Evolutionary conservation across 2,888 invertebrate species (phyloP), one percentile per base, ranked within the genome.

Genomic region (Lepidocyrtinus sp.): DNA sequence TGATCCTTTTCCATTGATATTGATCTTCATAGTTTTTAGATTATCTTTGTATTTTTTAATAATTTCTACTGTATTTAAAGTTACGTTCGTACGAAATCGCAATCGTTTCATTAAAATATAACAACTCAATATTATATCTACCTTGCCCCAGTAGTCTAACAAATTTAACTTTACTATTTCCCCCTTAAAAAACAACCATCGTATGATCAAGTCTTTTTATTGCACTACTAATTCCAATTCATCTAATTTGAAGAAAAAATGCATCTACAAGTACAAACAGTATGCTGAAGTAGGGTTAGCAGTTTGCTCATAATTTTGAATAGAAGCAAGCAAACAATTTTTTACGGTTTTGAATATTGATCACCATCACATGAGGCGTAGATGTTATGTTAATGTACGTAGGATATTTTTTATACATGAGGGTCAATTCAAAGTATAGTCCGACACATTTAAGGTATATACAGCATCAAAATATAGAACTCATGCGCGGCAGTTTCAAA

Each of bases 11-110:
- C n/a, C n/a, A n/a, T n/a, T n/a, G n/a, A n/a, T n/a, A n/a, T n/a
- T 50, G 26, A 21, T 73, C 62, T 46, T 22, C 27, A 21, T 64
- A 50, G 25, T n/a, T 46, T n/a, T 73, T 73, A 62, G 24, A 46
- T 36, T 36, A 50, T 50, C 15, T 50, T 50, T 62, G 45, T 24
- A 64, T 73, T 73, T 73, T 63, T 19, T 26, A 5, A 17, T 7
- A 21, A 21, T 62, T 62, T 62, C 21, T 24, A 3, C 2, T 12
- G 24, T 22, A 62, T 59, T 17, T 19, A 17, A 3, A 62, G 7
- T 62, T 22, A 62, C 21, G 21, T 62, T n/a, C 21, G 62, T 62
- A 62, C 62, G 24, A 62, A 62, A 22, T 62, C 24, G 62, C 62
- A 62, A 22, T 21, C 62, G 62, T 62, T 62, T 24, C 62, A 62